Conservation (phyloP, 2,797 vertebrate species). For the Galagoides demidoff region DNA sequence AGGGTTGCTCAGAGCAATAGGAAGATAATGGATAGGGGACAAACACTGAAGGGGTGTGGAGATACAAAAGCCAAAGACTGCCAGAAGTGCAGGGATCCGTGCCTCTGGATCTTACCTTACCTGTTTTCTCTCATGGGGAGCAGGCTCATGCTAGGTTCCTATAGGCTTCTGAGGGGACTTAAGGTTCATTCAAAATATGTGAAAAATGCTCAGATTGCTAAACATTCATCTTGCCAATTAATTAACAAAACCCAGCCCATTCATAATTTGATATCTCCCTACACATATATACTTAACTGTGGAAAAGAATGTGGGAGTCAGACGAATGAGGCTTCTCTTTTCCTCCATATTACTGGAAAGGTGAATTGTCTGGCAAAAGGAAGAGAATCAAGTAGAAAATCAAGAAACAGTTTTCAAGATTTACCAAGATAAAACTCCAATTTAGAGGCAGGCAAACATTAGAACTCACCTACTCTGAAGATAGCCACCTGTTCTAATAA, state of each 20-base stretch:
- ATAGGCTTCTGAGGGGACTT: background rate
- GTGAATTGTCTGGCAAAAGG: background rate
- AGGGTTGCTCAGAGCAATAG: background rate
- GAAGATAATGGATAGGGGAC: background rate
- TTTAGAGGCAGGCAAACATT: conserved; percentile 37
- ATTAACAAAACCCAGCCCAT: conserved; percentile 7
- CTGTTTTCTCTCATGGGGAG: background rate
- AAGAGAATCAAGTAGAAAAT: conserved; percentile 43
- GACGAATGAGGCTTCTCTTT: conserved; percentile 18
- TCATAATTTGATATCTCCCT: background rate
- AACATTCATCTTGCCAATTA: conserved; percentile 20
- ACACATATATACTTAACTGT: background rate
- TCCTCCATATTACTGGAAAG: background rate
- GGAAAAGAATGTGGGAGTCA: background rate
- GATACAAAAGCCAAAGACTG: background rate
- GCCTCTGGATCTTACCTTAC: background rate
- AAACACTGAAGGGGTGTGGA: background rate
- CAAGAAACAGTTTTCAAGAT: conserved; percentile 42
- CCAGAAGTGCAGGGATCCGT: background rate
- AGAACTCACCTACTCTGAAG: conserved; percentile 50
- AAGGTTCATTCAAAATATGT: background rate
- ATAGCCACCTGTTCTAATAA: conserved; percentile 23
- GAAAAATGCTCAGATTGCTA: background rate
- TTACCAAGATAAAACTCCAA: conserved; percentile 35
- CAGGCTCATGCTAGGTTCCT: background rate